These are phyloP conservation scores for Tapirus terrestris DNA, from an alignment of 2,113 vertebrate species.

Conservation along the genomic window DNA sequence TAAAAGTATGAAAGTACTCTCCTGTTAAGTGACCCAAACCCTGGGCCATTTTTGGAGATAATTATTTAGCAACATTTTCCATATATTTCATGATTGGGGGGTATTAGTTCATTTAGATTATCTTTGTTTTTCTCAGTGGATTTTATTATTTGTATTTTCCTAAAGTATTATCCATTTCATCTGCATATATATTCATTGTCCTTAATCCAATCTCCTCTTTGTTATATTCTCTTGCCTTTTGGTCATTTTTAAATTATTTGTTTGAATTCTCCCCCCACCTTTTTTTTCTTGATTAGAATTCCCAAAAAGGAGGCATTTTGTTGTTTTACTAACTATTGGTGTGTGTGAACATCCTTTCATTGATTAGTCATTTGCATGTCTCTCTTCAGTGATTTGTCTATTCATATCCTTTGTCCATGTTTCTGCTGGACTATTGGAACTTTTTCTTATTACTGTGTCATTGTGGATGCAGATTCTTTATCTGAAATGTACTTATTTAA, in stretches of 20 bases:
- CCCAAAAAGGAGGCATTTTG: background rate
- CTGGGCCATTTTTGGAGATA: background rate
- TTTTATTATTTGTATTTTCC: conserved; percentile 42
- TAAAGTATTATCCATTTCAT: background rate
- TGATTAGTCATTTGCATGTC: background rate
- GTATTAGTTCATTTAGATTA: background rate
- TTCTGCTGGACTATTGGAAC: background rate
- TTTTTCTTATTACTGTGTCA: background rate
- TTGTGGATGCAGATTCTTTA: background rate
- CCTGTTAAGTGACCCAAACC: background rate
- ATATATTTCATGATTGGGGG: conserved; percentile 1
- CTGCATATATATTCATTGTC: background rate
- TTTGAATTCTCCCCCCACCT: background rate
- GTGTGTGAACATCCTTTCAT: background rate
- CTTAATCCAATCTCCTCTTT: background rate
- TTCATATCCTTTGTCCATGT: background rate
- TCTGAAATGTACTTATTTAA: background rate
- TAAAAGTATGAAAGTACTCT: background rate
- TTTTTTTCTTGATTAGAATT: conserved; percentile 10
- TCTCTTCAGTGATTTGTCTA: background rate
- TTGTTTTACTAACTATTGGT: background rate
- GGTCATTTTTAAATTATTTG: background rate
- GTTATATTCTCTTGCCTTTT: background rate
- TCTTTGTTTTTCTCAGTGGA: background rate
- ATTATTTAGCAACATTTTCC: background rate